Evolutionary conservation across 30 jellyfish, hydroid and myxozoan species (phyloP), one percentile per base, ranked within the genome.

Genomic region (Turritopsis dohrnii): DNA sequence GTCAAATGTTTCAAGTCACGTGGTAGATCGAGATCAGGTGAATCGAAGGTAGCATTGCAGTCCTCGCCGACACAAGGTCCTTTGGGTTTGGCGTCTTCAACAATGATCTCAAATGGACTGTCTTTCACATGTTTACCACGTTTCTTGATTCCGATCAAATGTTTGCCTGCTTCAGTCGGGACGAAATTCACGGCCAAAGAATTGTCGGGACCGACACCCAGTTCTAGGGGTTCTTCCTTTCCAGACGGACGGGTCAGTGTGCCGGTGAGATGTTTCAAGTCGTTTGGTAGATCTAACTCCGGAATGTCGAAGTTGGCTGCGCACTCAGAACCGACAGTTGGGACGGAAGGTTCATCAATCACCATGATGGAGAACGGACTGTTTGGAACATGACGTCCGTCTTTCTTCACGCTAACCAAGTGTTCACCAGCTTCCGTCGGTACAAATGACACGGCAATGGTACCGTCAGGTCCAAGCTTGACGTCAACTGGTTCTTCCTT

Each of bases 381-480:
- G 18, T 88, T 88, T 21, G 94, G 84, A 13, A 87, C 85, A 54
- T 81, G 95, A 21, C 74, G 83, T 24, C 96, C 94, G 87, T 94
- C 87, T 89, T 94, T 94, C 91, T 85, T 94, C 79, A 94, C 88
- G 29, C 93, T 90, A 66, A 94, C 31, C 22, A 84, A 86, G 76
- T 94, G 99, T 83, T 94, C 97, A 13, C 99, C 99, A 16, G 99
- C 89, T 79, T 94, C 99, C 20, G 86, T 66, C 18, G 99, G 99
- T 8, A 94, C 89, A 87, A 94, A 94, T 0, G 99, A 88, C 20
- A 94, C 95, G n/a, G 96, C 94, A 66, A 94, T 28, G 0, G 99
- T 83, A 41, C 89, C 86, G 66, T 94, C 89, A 13, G 96, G 96
- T 9, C 96, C 96, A 31, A 72, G 83, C 65, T 84, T 84, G 22